Evolutionary conservation across 2,113 vertebrate species (phyloP).

Genomic region (Platysternon megacephalum): DNA sequence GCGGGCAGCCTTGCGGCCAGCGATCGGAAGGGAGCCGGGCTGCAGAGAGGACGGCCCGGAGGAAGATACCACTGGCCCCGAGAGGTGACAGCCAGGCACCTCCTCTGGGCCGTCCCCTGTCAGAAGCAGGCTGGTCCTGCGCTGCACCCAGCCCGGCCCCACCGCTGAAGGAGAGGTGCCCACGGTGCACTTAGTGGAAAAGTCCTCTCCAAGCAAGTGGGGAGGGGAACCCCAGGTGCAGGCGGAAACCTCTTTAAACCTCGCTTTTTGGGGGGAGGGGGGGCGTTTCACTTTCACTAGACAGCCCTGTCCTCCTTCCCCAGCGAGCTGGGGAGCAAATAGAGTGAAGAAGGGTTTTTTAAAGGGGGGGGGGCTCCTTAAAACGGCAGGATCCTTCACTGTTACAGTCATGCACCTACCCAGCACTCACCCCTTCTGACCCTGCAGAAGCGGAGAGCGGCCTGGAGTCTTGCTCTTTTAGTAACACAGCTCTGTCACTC

Average conservation of each 20-base stretch:
- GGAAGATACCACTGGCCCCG: neutral
- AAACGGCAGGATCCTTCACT: neutral
- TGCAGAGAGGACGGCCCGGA: neutral
- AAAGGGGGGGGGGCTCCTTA: neutral
- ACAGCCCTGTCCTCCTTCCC: neutral
- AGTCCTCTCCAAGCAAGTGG: no score
- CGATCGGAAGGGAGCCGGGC: neutral
- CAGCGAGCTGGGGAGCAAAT: neutral
- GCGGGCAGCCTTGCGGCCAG: neutral
- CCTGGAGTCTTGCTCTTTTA: no score
- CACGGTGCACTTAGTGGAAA: no score
- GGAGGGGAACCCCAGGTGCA: neutral
- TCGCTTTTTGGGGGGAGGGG: no score
- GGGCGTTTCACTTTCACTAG: neutral
- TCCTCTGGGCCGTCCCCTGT: neutral
- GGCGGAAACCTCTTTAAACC: neutral
- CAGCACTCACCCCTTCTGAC: neutral
- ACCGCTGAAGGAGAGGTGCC: no score
- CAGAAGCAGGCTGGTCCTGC: neutral
- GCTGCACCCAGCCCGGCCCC: no score
- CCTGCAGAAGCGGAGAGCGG: neutral
- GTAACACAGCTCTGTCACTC: neutral
- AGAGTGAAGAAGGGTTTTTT: neutral
- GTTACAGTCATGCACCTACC: neutral
- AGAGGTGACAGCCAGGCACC: neutral